Base-by-base conservation (phyloP, 2,888 invertebrate genomes). In the Latheticus oryzae region DNA sequence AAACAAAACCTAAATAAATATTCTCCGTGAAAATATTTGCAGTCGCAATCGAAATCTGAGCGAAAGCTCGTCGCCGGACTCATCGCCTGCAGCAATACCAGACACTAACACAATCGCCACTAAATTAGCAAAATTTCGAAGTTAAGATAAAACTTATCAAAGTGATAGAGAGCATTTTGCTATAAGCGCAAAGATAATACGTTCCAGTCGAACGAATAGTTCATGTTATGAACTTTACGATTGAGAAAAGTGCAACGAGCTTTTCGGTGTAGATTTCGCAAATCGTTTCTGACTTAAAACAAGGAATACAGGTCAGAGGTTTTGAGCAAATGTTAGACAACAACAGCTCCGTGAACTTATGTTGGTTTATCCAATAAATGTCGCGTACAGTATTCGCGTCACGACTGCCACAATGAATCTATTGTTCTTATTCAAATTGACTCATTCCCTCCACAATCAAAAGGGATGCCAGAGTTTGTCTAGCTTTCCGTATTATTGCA, bases 401-500 rank as follows among this genome's bases (percentile, higher is more conserved):
- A 66, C 66, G 66, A 64, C 60, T 61, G 65, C 68, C 63, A 66
- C 66, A 65, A 66, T 65, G 63, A 65, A 67, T 65, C 65, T 64
- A 70, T 72, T 72, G 70, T 72, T 72, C 70, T 68, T 70, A 70
- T 70, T 67, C 68, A 72, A 72, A 70, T 71, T 64, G 66, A 61
- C 60, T 66, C 65, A 63, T 67, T 64, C 64, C 58, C 59, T 52
- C 60, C 60, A 69, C 68, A 69, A 69, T 68, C 63, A 65, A 63
- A 67, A 64, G 63, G 66, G 65, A 63, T 62, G 60, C 65, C 58
- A 53, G 62, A 66, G 64, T 63, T 61, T 62, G 62, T 66, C 61
- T 62, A 60, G 66, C 65, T 60, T 63, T 62, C 60, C 66, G 62
- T 66, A 55, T 61, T 62, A 66, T 63, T 65, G 67, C 67, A 61